Conservation (phyloP, 1,140 invertebrate genomes). For the Agraylea sexmaculata region DNA sequence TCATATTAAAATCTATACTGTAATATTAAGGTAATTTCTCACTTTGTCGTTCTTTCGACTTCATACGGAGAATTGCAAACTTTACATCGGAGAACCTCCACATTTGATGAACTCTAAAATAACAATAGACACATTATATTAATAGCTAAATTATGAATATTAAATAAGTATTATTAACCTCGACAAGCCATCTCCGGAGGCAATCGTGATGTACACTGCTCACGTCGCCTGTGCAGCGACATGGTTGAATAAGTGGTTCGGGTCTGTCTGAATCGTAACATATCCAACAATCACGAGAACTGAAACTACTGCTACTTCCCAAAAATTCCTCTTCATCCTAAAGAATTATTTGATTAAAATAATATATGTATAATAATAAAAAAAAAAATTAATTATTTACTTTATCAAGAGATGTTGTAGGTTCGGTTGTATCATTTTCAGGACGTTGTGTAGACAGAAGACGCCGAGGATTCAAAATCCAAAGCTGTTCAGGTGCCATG, state of each 20-base stretch:
- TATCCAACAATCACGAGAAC: slow-evolving; percentile 74
- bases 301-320: slow-evolving; percentile 31
- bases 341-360: slow-evolving; percentile 29
- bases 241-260: slow-evolving; percentile 80
- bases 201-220: slow-evolving; percentile 86
- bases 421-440: slow-evolving; percentile 3
- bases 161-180: slow-evolving; percentile 47
- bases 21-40: slow-evolving; percentile 16
- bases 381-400: slow-evolving; percentile 2
- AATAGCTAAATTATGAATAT: too few species aligned
- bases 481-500: slow-evolving; percentile 85
- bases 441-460: slow-evolving; percentile 52
- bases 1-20: neutral
- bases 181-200: slow-evolving; percentile 77
- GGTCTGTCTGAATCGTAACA: slow-evolving; percentile 75
- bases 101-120: slow-evolving; percentile 49
- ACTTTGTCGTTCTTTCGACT: slow-evolving; percentile 53
- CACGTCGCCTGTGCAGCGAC: slow-evolving; percentile 81
- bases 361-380: slow-evolving; percentile 22
- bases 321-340: slow-evolving; percentile 42
- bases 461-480: slow-evolving; percentile 85
- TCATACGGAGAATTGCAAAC: slow-evolving; percentile 69
- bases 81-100: slow-evolving; percentile 61
- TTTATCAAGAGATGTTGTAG: slow-evolving; percentile 8
- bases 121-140: slow-evolving; percentile 16